phyloP scores from a whole-genome alignment of 2,113 vertebrate species.

The Ochotona princeps region DNA sequence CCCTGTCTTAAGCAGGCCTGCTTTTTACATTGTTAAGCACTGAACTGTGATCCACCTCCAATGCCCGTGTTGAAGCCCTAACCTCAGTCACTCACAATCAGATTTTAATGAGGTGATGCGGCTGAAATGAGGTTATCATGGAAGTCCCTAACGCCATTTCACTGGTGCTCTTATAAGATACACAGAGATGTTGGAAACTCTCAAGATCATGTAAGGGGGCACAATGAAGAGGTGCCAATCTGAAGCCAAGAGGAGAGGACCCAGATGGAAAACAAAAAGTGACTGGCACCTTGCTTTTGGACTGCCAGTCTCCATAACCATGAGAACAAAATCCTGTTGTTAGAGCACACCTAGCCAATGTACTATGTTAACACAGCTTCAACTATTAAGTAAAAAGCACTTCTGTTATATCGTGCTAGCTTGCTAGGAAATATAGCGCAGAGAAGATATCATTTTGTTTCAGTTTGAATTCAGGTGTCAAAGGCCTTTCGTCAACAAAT shows the following conservation, averaged over 20 bases:
- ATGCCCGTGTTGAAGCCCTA: background rate
- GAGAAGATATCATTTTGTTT: conserved; percentile 13
- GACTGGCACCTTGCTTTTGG: background rate
- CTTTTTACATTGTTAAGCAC: background rate
- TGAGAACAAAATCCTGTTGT: background rate
- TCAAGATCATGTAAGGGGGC: background rate
- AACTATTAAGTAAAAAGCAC: background rate
- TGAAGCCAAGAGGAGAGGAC: background rate
- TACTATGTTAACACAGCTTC: background rate
- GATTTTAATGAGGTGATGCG: background rate
- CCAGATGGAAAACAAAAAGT: background rate
- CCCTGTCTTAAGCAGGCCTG: background rate
- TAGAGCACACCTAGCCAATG: background rate
- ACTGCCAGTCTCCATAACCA: background rate
- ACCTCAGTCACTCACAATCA: background rate
- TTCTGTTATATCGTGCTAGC: background rate
- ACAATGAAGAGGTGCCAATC: background rate
- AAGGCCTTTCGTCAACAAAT: background rate
- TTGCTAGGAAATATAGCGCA: background rate
- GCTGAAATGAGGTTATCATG: background rate
- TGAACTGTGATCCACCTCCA: background rate
- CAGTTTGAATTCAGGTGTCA: background rate
- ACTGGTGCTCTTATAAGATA: background rate
- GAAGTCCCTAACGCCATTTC: background rate
- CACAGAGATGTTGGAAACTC: background rate